These are phyloP conservation scores for Notolabrus celidotus DNA, from an alignment of 2,797 vertebrate genomes.

Conservation along the genomic window DNA sequence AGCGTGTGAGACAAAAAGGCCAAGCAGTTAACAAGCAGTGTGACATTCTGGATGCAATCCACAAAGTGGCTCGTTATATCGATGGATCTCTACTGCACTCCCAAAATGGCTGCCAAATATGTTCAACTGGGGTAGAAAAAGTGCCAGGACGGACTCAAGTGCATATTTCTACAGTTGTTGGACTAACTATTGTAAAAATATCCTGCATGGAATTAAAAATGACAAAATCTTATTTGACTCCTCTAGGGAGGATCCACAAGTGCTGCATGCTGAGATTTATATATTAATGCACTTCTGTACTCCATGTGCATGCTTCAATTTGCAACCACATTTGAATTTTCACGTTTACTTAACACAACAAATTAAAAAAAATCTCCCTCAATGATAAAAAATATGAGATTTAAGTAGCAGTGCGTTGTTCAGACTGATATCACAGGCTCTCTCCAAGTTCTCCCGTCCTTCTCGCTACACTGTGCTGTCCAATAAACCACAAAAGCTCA, in stretches of 20 bases:
- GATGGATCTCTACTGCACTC: slow-evolving; percentile 77
- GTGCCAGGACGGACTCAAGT: slow-evolving; percentile 72
- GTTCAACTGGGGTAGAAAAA: slow-evolving; percentile 74
- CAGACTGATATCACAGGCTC: slow-evolving; percentile 31
- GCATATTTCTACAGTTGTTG: slow-evolving; percentile 47
- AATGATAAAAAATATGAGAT: slow-evolving; percentile 4
- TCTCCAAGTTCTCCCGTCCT: slow-evolving; percentile 32
- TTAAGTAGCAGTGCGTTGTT: slow-evolving; percentile 3
- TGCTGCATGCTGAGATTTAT: slow-evolving; percentile 8
- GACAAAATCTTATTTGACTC: slow-evolving; percentile 16
- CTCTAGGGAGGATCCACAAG: slow-evolving; percentile 6
- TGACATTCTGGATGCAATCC: slow-evolving; percentile 78
- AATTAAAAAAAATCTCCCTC: slow-evolving; percentile 5
- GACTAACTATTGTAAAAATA: slow-evolving; percentile 30
- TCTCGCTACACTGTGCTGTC: slow-evolving; percentile 15
- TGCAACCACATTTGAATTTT: slow-evolving; percentile 24
- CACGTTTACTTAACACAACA: slow-evolving; percentile 8
- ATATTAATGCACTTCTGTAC: neutral
- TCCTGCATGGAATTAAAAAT: slow-evolving; percentile 28
- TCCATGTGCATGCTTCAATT: slow-evolving; percentile 4
- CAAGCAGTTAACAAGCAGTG: slow-evolving; percentile 77
- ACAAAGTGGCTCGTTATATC: slow-evolving; percentile 79
- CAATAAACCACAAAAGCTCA: slow-evolving; percentile 25
- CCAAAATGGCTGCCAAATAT: slow-evolving; percentile 83
- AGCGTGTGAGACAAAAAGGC: slow-evolving; percentile 69